Conservation (phyloP, 2,113 vertebrate species). For the Hypanus sabinus region DNA sequence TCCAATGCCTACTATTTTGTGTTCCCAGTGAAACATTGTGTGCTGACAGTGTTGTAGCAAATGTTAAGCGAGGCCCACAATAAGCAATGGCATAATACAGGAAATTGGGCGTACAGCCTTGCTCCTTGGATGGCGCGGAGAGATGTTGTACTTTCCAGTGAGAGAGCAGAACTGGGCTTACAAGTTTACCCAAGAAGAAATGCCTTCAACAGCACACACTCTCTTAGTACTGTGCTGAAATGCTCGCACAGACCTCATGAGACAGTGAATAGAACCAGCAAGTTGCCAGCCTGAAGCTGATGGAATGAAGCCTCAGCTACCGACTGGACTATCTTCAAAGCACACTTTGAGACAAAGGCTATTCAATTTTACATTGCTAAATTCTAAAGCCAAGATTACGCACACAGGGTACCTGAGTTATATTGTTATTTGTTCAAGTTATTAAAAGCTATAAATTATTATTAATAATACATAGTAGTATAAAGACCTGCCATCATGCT, state of each 20-base stretch:
- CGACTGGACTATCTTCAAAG: not conserved
- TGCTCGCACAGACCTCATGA: not conserved
- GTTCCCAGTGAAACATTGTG: not conserved
- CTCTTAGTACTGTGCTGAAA: too few species aligned
- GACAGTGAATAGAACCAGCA: not conserved
- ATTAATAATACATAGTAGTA: not conserved
- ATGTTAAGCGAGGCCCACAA: not conserved
- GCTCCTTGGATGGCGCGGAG: not conserved
- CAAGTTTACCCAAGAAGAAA: not conserved
- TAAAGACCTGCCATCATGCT: not conserved
- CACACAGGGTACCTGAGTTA: not conserved
- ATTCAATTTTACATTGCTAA: not conserved
- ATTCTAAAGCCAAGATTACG: not conserved
- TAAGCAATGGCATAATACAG: not conserved
- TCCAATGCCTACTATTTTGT: too few species aligned
- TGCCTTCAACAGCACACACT: not conserved
- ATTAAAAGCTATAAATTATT: constrained; percentile 23
- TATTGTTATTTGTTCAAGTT: not conserved
- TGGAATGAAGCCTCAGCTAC: not conserved
- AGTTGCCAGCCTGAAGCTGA: too few species aligned
- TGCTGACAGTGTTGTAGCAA: not conserved
- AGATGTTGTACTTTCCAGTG: not conserved
- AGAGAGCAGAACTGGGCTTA: not conserved
- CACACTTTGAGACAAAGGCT: not conserved
- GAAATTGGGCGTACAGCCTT: not conserved